These are phyloP conservation scores for Scaptomyza montana DNA, from an alignment of 1,140 invertebrate species.

Conservation along the genomic window DNA sequence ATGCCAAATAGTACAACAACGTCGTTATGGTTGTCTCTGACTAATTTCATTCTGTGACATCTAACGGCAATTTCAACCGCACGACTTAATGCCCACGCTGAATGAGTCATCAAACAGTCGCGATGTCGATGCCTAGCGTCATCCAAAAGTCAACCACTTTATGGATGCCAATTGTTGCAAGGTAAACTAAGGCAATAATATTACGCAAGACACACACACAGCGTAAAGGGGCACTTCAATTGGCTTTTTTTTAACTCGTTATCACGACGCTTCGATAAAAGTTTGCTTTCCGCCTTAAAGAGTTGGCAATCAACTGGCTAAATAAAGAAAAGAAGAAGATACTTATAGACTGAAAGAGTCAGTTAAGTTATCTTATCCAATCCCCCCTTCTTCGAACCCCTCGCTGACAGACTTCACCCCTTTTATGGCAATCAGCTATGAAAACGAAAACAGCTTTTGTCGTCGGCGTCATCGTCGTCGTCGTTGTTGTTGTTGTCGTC, in stretches of 20 bases:
- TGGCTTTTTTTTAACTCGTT: conserved; percentile 35
- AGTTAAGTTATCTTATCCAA: conserved; percentile 66
- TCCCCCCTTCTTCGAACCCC: conserved; percentile 11
- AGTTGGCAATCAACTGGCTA: conserved; percentile 14
- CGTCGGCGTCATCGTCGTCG: neutral
- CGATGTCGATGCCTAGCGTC: conserved; percentile 32
- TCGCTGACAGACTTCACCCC: conserved; percentile 36
- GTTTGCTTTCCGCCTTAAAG: conserved; percentile 37
- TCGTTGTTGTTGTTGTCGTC: neutral
- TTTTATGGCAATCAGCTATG: conserved; percentile 53
- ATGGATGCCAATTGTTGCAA: conserved; percentile 6
- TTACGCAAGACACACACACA: conserved; percentile 51
- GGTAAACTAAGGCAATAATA: conserved; percentile 1
- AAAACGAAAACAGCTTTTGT: conserved; percentile 8
- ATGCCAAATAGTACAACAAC: conserved; percentile 40
- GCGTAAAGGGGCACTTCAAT: conserved; percentile 6
- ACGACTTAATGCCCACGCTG: conserved; percentile 24
- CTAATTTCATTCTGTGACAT: conserved; percentile 9
- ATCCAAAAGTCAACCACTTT: conserved; percentile 25
- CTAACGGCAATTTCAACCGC: conserved; percentile 51
- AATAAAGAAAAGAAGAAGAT: conserved; percentile 20
- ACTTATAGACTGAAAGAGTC: conserved; percentile 19
- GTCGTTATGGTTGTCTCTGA: conserved; percentile 1
- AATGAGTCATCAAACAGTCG: conserved; percentile 39
- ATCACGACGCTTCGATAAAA: conserved; percentile 63